A percentile compares a stretch with the other conserved stretches of the same genome.
Evolutionary conservation across 1,140 invertebrate species (phyloP).

Genomic region (Sycophila sp.): DNA sequence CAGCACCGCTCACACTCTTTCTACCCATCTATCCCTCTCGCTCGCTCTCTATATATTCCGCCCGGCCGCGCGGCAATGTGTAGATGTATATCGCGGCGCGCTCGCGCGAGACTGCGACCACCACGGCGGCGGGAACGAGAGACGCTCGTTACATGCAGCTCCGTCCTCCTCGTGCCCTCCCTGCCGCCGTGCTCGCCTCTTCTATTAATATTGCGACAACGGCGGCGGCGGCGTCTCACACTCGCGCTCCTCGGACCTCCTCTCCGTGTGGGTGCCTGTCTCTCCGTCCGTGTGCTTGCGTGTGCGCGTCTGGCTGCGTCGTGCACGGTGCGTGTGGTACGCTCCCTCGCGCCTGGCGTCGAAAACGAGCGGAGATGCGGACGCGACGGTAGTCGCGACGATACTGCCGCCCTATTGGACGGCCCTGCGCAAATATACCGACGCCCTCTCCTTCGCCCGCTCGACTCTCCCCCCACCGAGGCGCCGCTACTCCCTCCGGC

Average conservation of each 20-base stretch:
- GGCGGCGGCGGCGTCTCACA: slow-evolving; percentile 16
- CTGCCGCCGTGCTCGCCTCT: not conserved
- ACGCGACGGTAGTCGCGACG: slow-evolving; percentile 55
- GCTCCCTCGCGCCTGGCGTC: slow-evolving; percentile 14
- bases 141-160: not conserved
- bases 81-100: not conserved
- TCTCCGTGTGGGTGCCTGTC: not conserved
- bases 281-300: not conserved
- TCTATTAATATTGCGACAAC: slow-evolving; percentile 32
- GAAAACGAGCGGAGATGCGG: slow-evolving; percentile 38
- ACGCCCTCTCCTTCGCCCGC: slow-evolving; percentile 51
- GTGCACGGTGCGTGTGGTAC: not conserved
- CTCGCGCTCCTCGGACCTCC: slow-evolving; percentile 6
- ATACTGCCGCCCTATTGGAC: slow-evolving; percentile 65
- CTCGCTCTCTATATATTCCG: not conserved
- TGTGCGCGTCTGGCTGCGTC: not conserved
- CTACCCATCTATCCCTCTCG: not conserved
- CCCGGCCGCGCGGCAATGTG: not conserved
- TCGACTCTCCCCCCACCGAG: slow-evolving; percentile 45
- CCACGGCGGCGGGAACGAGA: no score
- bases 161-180: not conserved
- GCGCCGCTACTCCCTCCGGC: no score
- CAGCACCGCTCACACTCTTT: slow-evolving; percentile 8
- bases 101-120: not conserved
- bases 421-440: slow-evolving; percentile 66